These are phyloP conservation scores for Aculops lycopersici DNA, from an alignment of 1,140 invertebrate genomes.

Conservation along the genomic window DNA sequence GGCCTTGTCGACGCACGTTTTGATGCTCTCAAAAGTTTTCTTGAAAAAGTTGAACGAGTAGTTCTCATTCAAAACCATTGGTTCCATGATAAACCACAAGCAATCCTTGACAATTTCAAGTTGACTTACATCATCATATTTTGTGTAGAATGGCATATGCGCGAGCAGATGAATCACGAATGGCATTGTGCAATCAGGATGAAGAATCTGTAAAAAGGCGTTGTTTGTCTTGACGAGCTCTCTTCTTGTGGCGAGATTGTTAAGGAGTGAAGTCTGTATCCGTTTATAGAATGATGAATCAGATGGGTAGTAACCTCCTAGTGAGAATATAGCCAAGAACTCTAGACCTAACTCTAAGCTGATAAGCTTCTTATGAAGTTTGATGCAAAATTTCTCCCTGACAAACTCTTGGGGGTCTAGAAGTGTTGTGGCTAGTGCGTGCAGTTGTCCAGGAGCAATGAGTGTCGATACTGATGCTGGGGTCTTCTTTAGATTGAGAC, in stretches of 20 bases:
- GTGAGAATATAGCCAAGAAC: conserved; percentile 78
- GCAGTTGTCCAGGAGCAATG: conserved; percentile 7
- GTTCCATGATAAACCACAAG: conserved; percentile 70
- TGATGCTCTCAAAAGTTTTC: conserved; percentile 38
- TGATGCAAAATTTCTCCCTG: conserved; percentile 50
- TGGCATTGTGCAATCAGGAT: conserved; percentile 75
- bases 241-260: conserved; percentile 53
- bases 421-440: conserved; percentile 6
- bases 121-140: conserved; percentile 34
- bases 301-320: conserved; percentile 24
- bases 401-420: conserved; percentile 20
- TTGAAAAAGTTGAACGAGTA: conserved; percentile 88
- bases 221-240: conserved; percentile 43
- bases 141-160: conserved; percentile 49
- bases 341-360: conserved; percentile 39
- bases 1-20: conserved; percentile 11
- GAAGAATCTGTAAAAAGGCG: conserved; percentile 13
- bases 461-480: conserved; percentile 4
- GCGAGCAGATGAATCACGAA: conserved; percentile 71
- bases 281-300: conserved; percentile 6
- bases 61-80: conserved; percentile 58
- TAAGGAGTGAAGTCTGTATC: conserved; percentile 22
- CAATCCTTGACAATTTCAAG: conserved; percentile 21
- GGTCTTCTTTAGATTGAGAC: conserved; percentile 1
- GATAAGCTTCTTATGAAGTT: conserved; percentile 46